Evolutionary conservation across 2,888 invertebrate genomes (phyloP), one percentile per base, ranked within the genome.

Genomic region (Synergus japonicus): DNA sequence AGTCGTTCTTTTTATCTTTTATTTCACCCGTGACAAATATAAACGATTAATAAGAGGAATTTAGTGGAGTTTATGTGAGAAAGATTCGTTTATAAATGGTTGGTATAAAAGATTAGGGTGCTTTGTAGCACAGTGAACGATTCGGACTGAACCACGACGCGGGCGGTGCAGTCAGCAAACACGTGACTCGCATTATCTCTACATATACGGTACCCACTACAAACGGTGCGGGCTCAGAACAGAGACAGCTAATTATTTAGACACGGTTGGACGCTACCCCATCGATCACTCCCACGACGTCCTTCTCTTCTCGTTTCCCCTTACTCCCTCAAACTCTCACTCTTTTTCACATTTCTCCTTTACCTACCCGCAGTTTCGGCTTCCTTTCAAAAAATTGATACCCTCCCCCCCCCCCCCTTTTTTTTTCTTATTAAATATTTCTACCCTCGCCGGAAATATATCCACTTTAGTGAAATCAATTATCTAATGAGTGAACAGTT

Each of bases 171-270:
- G 88, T 88, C 88, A 86, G 87, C 89, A 86, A 86, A 87, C 86
- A 86, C 54, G 73, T 79, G 78, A 79, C 76, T 81, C 81, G 86
- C 85, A 88, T 90, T 89, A 89, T 89, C 89, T 88, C 4, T 37
- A 37, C 37, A 87, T 73, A 73, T 87, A 86, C 88, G 87, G 86
- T 87, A 87, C 88, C 78, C 86, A 86, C 87, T 91, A 91, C 90
- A 90, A 92, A 92, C 91, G 90, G 89, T 83, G 87, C 86, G 89
- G 89, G 88, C 87, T 88, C 89, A 89, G 86, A 86, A 89, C 87
- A 89, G 90, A 90, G 91, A 91, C 92, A 91, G 92, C 91, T 92
- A 92, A 92, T 92, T 92, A 92, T 92, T 92, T 92, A 92, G 92
- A 91, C 89, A 91, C 91, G 91, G 89, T 90, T 88, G 91, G 90